Conservation (phyloP, 2,797 vertebrate genomes). For the Carapus acus region DNA sequence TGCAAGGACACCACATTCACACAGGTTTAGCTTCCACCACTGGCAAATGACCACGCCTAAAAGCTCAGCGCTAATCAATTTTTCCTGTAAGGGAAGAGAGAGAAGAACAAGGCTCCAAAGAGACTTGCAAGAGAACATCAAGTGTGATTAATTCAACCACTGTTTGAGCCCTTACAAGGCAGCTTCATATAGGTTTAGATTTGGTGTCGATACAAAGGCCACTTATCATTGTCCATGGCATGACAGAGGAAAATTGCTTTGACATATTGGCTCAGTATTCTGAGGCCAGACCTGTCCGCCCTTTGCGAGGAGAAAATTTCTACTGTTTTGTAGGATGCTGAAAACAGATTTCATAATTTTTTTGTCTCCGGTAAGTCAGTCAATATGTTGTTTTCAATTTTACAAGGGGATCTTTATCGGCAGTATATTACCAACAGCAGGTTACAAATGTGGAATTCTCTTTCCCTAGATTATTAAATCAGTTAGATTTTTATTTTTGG, state of each 20-base stretch:
- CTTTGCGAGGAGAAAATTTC: constrained; percentile 11
- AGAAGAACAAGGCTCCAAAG: constrained; percentile 11
- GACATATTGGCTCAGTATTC: constrained; percentile 50
- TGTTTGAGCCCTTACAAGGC: constrained; percentile 10
- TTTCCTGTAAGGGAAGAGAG: constrained; percentile 29
- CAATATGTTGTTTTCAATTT: too few relatives aligned
- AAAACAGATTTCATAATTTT: too few relatives aligned
- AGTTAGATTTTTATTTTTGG: constrained; percentile 7
- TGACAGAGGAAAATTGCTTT: constrained; percentile 41
- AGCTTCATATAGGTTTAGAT: constrained; percentile 19
- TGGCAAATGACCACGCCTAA: constrained; percentile 52
- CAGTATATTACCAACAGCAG: too few relatives aligned
- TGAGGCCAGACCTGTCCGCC: constrained; percentile 22
- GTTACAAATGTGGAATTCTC: too few relatives aligned
- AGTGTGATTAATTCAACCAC: constrained; percentile 49
- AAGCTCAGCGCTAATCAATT: constrained; percentile 55
- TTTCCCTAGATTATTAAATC: too few relatives aligned
- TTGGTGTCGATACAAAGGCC: constrained; percentile 28
- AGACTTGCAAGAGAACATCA: constrained; percentile 27
- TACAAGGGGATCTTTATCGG: too few relatives aligned
- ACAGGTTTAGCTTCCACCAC: constrained; percentile 47
- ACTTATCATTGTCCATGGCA: constrained; percentile 26
- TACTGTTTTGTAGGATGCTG: too few relatives aligned
- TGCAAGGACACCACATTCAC: constrained; percentile 73
- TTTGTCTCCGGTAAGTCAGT: too few relatives aligned